Percentiles rank a stretch among this genome's conserved stretches.
Evolutionary conservation across 2,888 invertebrate genomes (phyloP).

Genomic region (Ptilodon capucinus): DNA sequence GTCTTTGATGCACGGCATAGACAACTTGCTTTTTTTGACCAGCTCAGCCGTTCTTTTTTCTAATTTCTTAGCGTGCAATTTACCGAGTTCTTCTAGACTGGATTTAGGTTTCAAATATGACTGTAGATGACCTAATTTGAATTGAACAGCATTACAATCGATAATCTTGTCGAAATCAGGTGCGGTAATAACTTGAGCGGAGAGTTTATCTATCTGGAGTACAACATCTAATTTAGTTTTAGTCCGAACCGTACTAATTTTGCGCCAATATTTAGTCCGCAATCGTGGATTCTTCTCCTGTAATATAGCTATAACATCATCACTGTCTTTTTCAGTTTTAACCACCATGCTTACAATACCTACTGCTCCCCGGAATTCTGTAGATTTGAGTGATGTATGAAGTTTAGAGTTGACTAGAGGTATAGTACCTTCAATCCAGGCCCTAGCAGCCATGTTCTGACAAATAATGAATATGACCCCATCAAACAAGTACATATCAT

Average conservation of each 20-base stretch:
- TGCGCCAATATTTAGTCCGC: constrained; percentile 70
- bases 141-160: constrained; percentile 47
- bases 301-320: constrained; percentile 55
- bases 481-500: constrained; percentile 71
- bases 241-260: constrained; percentile 56
- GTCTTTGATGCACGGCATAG: neutral
- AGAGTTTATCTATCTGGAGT: constrained; percentile 69
- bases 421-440: constrained; percentile 57
- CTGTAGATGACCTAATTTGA: constrained; percentile 65
- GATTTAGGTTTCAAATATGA: constrained; percentile 58
- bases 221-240: constrained; percentile 59
- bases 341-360: constrained; percentile 68
- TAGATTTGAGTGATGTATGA: constrained; percentile 54
- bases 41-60: constrained; percentile 15
- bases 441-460: constrained; percentile 48
- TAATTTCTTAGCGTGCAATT: constrained; percentile 26
- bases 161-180: constrained; percentile 55
- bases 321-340: constrained; percentile 50
- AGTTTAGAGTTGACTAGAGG: constrained; percentile 44
- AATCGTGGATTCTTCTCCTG: constrained; percentile 66
- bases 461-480: constrained; percentile 74
- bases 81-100: constrained; percentile 50
- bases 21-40: neutral
- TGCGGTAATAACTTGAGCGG: constrained; percentile 64
- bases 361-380: constrained; percentile 73